Evolutionary conservation across 2,113 vertebrate species (phyloP).

Genomic region (Dicentrarchus labrax): DNA sequence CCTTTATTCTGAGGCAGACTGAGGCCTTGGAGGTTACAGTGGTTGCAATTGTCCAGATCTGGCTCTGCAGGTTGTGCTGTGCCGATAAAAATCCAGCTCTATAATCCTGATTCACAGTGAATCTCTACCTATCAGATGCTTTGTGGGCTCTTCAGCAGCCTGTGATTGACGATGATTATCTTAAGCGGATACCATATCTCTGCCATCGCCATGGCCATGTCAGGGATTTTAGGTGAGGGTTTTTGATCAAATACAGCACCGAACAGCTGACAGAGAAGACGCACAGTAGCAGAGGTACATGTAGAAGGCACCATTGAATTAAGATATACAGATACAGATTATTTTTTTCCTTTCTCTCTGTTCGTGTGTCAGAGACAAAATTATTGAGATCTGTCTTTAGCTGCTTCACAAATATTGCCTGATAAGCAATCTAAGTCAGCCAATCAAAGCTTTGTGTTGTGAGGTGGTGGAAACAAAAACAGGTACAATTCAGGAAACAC

Average conservation of each 20-base stretch:
- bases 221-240: conserved; percentile 67
- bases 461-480: conserved; percentile 24
- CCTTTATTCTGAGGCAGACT: conserved; percentile 3
- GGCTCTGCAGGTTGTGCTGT: conserved; percentile 61
- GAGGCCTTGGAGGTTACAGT: conserved; percentile 25
- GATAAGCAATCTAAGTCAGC: conserved; percentile 29
- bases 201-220: conserved; percentile 63
- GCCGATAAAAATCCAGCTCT: conserved; percentile 69
- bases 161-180: conserved; percentile 77
- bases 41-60: conserved; percentile 50
- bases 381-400: conserved; percentile 46
- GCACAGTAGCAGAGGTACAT: conserved; percentile 26
- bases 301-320: conserved; percentile 60
- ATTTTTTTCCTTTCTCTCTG: conserved; percentile 9
- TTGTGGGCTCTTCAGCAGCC: conserved; percentile 68
- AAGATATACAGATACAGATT: conserved; percentile 59
- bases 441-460: conserved; percentile 25
- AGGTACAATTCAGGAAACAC: neutral
- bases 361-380: conserved; percentile 46
- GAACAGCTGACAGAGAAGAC: conserved; percentile 58
- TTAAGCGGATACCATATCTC: conserved; percentile 67
- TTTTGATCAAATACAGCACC: conserved; percentile 68
- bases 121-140: conserved; percentile 72
- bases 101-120: conserved; percentile 75
- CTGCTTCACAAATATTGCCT: conserved; percentile 19